Conservation (phyloP, 1,140 invertebrate genomes). For the Drosophila truncata region DNA sequence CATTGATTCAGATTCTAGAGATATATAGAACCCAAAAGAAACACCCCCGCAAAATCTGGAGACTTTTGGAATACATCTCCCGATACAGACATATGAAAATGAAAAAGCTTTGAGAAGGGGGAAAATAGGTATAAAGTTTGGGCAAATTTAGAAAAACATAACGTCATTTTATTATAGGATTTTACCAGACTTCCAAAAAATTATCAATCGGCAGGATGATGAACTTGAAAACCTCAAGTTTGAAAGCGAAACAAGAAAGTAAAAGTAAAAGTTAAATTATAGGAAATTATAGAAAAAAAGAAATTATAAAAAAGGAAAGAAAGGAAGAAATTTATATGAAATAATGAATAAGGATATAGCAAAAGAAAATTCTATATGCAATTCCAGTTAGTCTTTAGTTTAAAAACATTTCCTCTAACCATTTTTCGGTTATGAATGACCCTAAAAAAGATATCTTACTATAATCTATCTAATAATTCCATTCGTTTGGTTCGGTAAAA, state of each 20-base stretch:
- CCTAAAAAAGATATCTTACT: not conserved
- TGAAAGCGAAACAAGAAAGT: too few species aligned
- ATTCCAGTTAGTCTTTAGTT: too few species aligned
- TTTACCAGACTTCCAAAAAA: not conserved
- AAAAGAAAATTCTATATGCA: too few species aligned
- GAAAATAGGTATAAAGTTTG: not conserved
- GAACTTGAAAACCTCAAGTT: slow-evolving; percentile 2
- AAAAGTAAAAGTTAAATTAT: not conserved
- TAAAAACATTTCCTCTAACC: not conserved
- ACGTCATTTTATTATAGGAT: not conserved
- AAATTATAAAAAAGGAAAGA: too few species aligned
- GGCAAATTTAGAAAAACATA: not conserved
- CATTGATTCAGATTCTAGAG: not conserved
- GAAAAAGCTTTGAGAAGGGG: slow-evolving; percentile 7
- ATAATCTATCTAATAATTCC: not conserved
- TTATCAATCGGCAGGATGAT: not conserved
- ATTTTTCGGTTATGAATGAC: not conserved
- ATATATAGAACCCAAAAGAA: slow-evolving; percentile 10
- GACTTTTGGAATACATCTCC: slow-evolving; percentile 24
- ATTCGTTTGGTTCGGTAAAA: not conserved
- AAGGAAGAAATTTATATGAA: too few species aligned
- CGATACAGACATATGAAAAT: slow-evolving; percentile 7
- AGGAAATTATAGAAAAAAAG: too few species aligned
- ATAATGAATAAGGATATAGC: too few species aligned
- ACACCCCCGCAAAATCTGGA: slow-evolving; percentile 36